Conservation (phyloP, 2,888 invertebrate genomes). For the Orthosia gracilis region DNA sequence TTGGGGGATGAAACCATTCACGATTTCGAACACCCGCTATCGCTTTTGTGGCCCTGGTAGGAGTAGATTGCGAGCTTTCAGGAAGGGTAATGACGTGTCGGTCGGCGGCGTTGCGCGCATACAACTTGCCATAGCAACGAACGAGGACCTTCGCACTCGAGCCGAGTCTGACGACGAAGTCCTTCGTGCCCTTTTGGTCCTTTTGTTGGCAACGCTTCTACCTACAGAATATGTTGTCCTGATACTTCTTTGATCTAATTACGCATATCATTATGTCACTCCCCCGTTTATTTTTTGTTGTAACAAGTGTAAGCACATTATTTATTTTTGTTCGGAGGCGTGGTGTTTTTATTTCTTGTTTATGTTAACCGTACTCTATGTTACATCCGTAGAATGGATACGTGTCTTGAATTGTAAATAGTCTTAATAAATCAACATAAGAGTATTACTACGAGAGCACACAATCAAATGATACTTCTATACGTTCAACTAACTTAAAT, state of each 20-base stretch:
- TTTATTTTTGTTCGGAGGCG: conserved; percentile 32
- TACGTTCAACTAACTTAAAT: conserved; percentile 3
- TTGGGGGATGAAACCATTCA: conserved; percentile 77
- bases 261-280: conserved; percentile 89
- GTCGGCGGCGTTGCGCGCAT: conserved; percentile 72
- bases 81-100: conserved; percentile 88
- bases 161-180: conserved; percentile 48
- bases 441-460: background rate
- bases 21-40: conserved; percentile 71
- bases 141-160: conserved; percentile 44
- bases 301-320: conserved; percentile 15
- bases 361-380: background rate
- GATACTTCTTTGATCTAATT: conserved; percentile 90
- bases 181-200: conserved; percentile 66
- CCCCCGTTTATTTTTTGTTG: conserved; percentile 50
- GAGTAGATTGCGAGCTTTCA: conserved; percentile 93
- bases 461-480: background rate
- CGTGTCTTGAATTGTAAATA: background rate
- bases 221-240: conserved; percentile 84
- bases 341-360: background rate
- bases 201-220: conserved; percentile 67
- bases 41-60: conserved; percentile 89
- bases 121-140: conserved; percentile 68
- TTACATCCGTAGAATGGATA: background rate
- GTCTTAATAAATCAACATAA: background rate